Percentiles rank a stretch among this genome's conserved stretches.
Conservation (phyloP, 2,888 invertebrate genomes). For the Cinara cedri region DNA sequence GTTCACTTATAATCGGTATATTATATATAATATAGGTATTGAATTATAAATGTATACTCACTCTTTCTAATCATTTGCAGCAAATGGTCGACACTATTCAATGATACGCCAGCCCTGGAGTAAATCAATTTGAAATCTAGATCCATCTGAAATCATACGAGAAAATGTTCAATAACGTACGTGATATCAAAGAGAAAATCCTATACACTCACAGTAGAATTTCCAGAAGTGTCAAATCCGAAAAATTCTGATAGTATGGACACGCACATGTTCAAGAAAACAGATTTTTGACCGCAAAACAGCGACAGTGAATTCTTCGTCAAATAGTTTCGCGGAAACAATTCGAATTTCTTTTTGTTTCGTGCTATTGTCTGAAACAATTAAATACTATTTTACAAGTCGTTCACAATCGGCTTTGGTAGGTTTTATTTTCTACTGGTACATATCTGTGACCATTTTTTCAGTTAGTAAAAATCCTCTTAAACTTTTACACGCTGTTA, state of each 20-base stretch:
- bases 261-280: conserved; percentile 17
- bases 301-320: conserved; percentile 16
- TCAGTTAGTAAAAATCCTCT: too few relatives aligned
- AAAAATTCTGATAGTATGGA: conserved; percentile 39
- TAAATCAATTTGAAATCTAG: conserved; percentile 52
- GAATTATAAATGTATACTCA: conserved; percentile 6
- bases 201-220: conserved; percentile 43
- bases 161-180: not conserved
- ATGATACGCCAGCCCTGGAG: conserved; percentile 50
- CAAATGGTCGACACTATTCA: conserved; percentile 50
- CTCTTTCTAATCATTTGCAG: conserved; percentile 43
- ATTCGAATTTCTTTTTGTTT: conserved; percentile 34
- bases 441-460: too few relatives aligned
- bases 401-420: too few relatives aligned
- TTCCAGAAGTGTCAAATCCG: conserved; percentile 35
- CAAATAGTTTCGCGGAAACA: conserved; percentile 32
- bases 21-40: not conserved
- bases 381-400: too few relatives aligned
- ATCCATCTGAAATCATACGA: conserved; percentile 22
- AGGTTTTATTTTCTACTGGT: too few relatives aligned
- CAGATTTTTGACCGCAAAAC: conserved; percentile 21
- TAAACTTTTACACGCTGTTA: too few relatives aligned
- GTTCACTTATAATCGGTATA: not conserved
- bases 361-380: conserved; percentile 41
- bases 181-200: not conserved